phyloP scores from a whole-genome alignment of 2,113 vertebrate genomes.

The Salminus brasiliensis region DNA sequence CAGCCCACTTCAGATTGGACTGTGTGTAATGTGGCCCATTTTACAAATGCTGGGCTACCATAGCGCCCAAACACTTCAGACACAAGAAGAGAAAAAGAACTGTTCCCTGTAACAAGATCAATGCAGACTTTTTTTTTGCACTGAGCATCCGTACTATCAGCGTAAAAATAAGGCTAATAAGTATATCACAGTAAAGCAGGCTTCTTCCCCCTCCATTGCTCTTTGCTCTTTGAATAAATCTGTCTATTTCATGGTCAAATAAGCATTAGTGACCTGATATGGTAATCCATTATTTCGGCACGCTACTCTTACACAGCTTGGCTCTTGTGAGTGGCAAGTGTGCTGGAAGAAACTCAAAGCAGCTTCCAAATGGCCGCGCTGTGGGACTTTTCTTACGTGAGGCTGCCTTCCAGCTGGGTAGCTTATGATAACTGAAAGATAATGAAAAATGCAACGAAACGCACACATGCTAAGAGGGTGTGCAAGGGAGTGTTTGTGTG shows the following conservation, averaged over 20 bases:
- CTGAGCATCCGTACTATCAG: slow-evolving; percentile 12
- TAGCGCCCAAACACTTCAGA: slow-evolving; percentile 29
- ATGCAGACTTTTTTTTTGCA: slow-evolving; percentile 45
- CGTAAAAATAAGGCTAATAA: slow-evolving; percentile 48
- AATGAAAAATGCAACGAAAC: slow-evolving; percentile 69
- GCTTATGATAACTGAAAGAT: slow-evolving; percentile 70
- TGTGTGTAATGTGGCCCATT: slow-evolving; percentile 42
- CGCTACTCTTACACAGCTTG: slow-evolving; percentile 61
- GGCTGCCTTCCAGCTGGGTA: slow-evolving; percentile 66
- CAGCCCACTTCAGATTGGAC: background rate
- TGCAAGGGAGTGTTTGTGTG: background rate
- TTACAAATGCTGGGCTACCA: slow-evolving; percentile 62
- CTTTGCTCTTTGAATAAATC: slow-evolving; percentile 59
- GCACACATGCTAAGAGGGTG: slow-evolving; percentile 41
- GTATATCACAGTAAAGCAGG: slow-evolving; percentile 30
- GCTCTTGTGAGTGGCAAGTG: slow-evolving; percentile 61
- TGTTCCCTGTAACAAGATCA: slow-evolving; percentile 46
- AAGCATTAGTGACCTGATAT: slow-evolving; percentile 63
- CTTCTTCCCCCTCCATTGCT: slow-evolving; percentile 26
- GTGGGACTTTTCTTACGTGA: slow-evolving; percentile 61
- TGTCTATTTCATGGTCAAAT: slow-evolving; percentile 61
- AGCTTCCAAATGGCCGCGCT: slow-evolving; percentile 56
- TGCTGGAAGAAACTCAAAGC: slow-evolving; percentile 57
- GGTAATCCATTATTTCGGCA: slow-evolving; percentile 63
- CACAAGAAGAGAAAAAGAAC: background rate